Percentiles rank a stretch among this genome's conserved stretches.
Conservation (phyloP, 1,140 invertebrate genomes). For the Nasonia giraulti region DNA sequence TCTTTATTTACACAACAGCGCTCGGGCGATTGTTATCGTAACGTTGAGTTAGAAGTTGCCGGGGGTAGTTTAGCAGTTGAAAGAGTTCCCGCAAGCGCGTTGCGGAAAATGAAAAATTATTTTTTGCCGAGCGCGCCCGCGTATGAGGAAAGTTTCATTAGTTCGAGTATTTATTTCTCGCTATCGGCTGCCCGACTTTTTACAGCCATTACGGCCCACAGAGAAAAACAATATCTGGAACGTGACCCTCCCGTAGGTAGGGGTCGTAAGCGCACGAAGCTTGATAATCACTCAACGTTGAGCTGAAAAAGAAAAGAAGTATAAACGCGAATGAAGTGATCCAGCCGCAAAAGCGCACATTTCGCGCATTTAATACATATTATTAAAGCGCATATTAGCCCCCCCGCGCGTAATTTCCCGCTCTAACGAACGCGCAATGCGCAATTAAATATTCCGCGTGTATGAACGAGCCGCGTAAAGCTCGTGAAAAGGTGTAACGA, state of each 20-base stretch:
- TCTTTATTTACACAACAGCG: conserved; percentile 13
- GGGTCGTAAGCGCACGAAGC: too few species aligned
- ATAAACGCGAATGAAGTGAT: not conserved
- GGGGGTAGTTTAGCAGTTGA: not conserved
- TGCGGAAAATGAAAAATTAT: not conserved
- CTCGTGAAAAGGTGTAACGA: not conserved
- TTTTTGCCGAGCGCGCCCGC: not conserved
- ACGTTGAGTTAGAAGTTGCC: conserved; percentile 30
- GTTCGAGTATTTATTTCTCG: too few species aligned
- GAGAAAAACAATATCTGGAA: too few species aligned
- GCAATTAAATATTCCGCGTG: conserved; percentile 1
- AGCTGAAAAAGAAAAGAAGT: not conserved
- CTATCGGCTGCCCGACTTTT: not conserved
- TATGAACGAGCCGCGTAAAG: not conserved
- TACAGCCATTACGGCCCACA: not conserved
- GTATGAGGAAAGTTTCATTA: not conserved
- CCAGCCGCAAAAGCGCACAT: not conserved
- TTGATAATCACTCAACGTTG: too few species aligned
- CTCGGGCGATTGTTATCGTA: conserved; percentile 28
- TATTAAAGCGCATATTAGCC: conserved; percentile 24
- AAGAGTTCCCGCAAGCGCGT: not conserved
- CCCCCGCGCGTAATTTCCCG: not conserved
- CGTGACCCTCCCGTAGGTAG: too few species aligned
- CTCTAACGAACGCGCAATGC: conserved; percentile 6
- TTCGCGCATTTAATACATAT: not conserved